Percentiles rank a stretch among this genome's conserved stretches.
These are phyloP conservation scores for Saccostrea echinata DNA, from an alignment of 1,140 invertebrate genomes.

Conservation along the genomic window DNA sequence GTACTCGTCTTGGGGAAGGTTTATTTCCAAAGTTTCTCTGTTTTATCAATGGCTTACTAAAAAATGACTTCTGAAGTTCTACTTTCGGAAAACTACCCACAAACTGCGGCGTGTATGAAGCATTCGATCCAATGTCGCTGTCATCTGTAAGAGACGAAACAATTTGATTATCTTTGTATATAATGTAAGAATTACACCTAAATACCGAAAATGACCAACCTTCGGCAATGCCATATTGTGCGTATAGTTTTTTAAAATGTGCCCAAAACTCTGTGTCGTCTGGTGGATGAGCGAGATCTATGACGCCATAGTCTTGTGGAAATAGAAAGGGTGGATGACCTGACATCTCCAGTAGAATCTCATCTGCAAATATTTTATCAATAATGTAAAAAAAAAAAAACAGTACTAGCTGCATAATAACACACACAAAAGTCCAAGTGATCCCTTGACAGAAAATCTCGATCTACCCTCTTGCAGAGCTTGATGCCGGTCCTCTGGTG, in stretches of 20 bases:
- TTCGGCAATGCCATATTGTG: constrained; percentile 52
- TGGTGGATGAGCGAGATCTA: constrained; percentile 56
- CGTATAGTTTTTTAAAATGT: constrained; percentile 53
- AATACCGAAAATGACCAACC: constrained; percentile 25
- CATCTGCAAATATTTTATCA: constrained; percentile 31
- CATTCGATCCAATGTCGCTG: constrained; percentile 63
- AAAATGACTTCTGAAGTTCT: constrained; percentile 59
- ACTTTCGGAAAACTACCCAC: constrained; percentile 55
- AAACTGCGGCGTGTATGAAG: constrained; percentile 59
- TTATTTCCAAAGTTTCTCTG: neutral
- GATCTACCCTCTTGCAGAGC: constrained; percentile 56
- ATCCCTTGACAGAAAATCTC: neutral
- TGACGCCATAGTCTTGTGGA: constrained; percentile 55
- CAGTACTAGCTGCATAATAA: neutral
- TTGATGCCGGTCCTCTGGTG: constrained; percentile 55
- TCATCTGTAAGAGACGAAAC: constrained; percentile 58
- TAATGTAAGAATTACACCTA: neutral
- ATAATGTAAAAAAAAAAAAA: neutral
- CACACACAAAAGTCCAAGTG: neutral
- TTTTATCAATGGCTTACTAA: constrained; percentile 19
- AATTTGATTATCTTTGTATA: neutral
- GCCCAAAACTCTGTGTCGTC: constrained; percentile 56
- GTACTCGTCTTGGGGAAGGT: constrained; percentile 23
- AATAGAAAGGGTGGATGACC: constrained; percentile 65
- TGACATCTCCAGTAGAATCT: constrained; percentile 55